A percentile compares a stretch with the other conserved stretches of the same genome.
These are phyloP conservation scores for Synaphobranchus kaupii DNA, from an alignment of 2,797 vertebrate species.

Conservation along the genomic window DNA sequence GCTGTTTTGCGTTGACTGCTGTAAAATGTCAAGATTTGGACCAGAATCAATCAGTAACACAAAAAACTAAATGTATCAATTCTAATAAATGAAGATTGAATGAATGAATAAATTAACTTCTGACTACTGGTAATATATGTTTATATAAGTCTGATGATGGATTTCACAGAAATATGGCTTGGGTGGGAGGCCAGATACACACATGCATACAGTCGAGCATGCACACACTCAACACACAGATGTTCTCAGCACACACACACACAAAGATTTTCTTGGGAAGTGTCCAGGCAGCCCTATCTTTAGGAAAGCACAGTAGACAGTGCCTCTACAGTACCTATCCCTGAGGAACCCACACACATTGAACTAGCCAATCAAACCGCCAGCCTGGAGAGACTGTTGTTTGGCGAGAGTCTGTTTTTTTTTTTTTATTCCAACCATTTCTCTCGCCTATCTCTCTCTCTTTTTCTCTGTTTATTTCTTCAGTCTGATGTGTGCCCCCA, in stretches of 20 bases:
- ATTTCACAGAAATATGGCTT: neutral
- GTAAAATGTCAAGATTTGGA: no score
- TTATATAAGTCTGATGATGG: neutral
- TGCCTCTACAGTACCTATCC: neutral
- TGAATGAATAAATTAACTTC: no score
- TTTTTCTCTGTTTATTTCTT: slow-evolving; percentile 17
- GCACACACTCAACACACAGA: slow-evolving; percentile 1
- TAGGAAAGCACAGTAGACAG: neutral
- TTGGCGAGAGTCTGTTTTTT: neutral
- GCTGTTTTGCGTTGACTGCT: no score
- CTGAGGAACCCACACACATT: neutral
- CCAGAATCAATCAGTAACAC: no score
- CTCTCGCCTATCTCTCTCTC: neutral
- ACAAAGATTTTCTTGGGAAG: slow-evolving; percentile 1
- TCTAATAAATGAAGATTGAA: no score
- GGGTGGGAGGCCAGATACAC: neutral
- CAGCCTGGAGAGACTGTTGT: neutral
- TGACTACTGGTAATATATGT: neutral
- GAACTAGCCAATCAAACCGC: neutral
- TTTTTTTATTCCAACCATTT: neutral
- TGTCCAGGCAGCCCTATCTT: neutral
- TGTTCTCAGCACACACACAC: neutral
- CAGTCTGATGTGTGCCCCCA: neutral
- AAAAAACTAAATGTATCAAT: no score
- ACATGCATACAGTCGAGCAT: neutral